These are phyloP conservation scores for Apoda limacodes DNA, from an alignment of 2,888 invertebrate species.

Conservation along the genomic window DNA sequence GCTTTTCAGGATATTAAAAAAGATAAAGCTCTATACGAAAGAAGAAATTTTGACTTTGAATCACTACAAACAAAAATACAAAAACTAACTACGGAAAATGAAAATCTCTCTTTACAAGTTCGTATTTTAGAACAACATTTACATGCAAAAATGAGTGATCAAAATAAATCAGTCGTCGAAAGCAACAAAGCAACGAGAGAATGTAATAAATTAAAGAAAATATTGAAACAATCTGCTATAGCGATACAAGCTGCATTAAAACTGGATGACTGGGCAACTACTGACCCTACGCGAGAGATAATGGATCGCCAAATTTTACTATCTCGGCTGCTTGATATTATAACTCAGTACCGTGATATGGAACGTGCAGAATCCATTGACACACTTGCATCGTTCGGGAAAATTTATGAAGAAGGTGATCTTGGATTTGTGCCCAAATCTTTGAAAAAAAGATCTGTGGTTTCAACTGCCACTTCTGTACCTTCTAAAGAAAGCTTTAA, in stretches of 20 bases:
- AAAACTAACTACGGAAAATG: slow-evolving; percentile 51
- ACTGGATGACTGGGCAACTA: slow-evolving; percentile 49
- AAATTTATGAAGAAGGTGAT: slow-evolving; percentile 73
- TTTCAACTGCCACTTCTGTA: slow-evolving; percentile 20
- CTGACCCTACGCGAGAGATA: slow-evolving; percentile 42
- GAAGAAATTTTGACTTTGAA: slow-evolving; percentile 48
- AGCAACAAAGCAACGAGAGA: slow-evolving; percentile 62
- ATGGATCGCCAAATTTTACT: slow-evolving; percentile 61
- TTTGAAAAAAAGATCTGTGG: slow-evolving; percentile 28
- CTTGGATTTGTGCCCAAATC: slow-evolving; percentile 74
- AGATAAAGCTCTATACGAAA: slow-evolving; percentile 52
- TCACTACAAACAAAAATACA: slow-evolving; percentile 46
- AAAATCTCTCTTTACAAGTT: slow-evolving; percentile 52
- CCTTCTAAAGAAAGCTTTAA: slow-evolving; percentile 25
- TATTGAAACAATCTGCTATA: slow-evolving; percentile 72
- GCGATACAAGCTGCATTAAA: slow-evolving; percentile 71
- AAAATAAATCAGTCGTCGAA: slow-evolving; percentile 53
- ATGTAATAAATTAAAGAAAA: slow-evolving; percentile 61
- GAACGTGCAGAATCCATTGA: slow-evolving; percentile 45
- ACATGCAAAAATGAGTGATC: slow-evolving; percentile 58
- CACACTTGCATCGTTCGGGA: slow-evolving; percentile 59
- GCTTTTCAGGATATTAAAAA: slow-evolving; percentile 66
- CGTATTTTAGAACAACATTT: slow-evolving; percentile 69
- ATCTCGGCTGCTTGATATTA: slow-evolving; percentile 65
- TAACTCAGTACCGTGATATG: slow-evolving; percentile 52